A percentile compares a stretch with the other conserved stretches of the same genome.
Evolutionary conservation across 2,113 vertebrate genomes (phyloP).

Genomic region (Hiodon tergisus): DNA sequence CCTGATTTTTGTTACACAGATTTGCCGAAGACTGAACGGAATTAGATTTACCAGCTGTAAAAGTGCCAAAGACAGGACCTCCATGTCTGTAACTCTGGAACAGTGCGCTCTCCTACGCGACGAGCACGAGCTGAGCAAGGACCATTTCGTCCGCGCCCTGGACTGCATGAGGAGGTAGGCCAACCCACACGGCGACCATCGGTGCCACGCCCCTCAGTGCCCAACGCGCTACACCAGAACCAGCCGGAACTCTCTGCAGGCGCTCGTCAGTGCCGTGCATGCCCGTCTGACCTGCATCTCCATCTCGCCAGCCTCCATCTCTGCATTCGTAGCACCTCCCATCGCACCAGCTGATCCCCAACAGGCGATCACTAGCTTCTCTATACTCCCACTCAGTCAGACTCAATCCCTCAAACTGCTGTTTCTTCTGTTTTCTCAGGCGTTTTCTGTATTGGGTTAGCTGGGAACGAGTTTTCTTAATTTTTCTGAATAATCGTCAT

Average conservation of each 20-base stretch:
- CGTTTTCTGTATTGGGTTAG: no score
- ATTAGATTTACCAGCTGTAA: constrained; percentile 98
- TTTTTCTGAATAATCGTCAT: no score
- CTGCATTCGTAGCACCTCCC: no score
- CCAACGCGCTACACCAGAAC: neutral
- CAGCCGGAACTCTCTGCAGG: neutral
- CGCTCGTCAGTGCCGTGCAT: no score
- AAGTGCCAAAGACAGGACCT: constrained; percentile 98
- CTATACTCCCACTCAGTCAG: no score
- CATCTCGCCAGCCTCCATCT: no score
- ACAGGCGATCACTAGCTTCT: no score
- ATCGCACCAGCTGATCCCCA: no score
- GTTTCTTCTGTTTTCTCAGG: no score
- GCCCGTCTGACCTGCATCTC: no score
- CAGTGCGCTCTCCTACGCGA: constrained; percentile 93
- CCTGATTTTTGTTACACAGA: constrained; percentile 54
- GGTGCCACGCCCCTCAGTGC: neutral
- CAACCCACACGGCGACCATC: neutral
- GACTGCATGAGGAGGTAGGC: constrained; percentile 95
- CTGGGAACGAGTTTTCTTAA: no score
- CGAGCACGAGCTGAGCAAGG: constrained; percentile 89
- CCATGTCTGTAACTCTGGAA: constrained; percentile 96
- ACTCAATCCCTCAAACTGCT: no score
- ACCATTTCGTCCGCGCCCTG: constrained; percentile 85
- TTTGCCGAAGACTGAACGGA: constrained; percentile 91